Evolutionary conservation across 2,888 invertebrate species (phyloP).

Genomic region (Epinotia ramella): DNA sequence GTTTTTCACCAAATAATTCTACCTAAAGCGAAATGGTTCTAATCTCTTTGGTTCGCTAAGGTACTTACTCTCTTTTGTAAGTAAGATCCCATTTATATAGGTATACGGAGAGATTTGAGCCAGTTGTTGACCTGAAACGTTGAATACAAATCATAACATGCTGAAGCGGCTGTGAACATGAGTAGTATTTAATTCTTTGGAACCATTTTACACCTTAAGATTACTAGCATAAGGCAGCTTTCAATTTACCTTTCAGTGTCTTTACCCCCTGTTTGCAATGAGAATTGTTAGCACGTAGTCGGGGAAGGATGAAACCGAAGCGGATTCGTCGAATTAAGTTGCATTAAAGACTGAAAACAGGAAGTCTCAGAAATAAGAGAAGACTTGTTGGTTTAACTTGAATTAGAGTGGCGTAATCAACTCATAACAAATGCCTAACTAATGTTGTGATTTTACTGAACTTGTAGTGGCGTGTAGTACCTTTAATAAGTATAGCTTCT

Average conservation of each 20-base stretch:
- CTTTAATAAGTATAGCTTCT: no score
- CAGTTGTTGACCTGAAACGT: slow-evolving; percentile 36
- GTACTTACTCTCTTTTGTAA: not conserved
- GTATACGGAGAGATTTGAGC: slow-evolving; percentile 24
- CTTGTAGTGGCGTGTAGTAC: no score
- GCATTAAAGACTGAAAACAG: no score
- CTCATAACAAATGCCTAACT: no score
- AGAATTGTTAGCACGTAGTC: not conserved
- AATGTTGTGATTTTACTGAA: no score
- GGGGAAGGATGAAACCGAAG: not conserved
- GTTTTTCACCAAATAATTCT: slow-evolving; percentile 29
- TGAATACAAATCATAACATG: slow-evolving; percentile 40
- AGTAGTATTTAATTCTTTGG: not conserved
- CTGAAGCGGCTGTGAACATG: slow-evolving; percentile 3
- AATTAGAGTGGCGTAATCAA: no score
- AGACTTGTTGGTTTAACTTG: no score
- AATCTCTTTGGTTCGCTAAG: not conserved
- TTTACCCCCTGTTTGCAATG: not conserved
- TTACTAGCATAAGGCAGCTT: not conserved
- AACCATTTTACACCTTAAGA: not conserved
- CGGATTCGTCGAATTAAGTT: not conserved
- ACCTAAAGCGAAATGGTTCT: not conserved
- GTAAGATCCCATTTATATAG: slow-evolving; percentile 14
- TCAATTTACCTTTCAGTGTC: not conserved
- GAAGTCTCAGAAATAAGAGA: no score